These are phyloP conservation scores for Notiomystis cincta DNA, from an alignment of 2,113 vertebrate genomes.

Conservation along the genomic window DNA sequence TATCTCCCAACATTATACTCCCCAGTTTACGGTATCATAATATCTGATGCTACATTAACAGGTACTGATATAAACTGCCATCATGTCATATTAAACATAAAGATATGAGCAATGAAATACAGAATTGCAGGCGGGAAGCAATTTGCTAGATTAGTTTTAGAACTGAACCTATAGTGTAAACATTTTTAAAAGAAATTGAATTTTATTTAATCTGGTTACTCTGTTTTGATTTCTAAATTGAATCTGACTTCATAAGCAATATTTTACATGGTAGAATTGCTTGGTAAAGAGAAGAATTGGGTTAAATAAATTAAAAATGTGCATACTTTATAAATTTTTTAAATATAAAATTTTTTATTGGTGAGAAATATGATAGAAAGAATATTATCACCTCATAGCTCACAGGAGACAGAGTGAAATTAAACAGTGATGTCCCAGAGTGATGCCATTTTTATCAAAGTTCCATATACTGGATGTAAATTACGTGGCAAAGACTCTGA, in stretches of 20 bases:
- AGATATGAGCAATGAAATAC: slow-evolving; percentile 56
- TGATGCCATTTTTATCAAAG: background rate
- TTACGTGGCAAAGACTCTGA: background rate
- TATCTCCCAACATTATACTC: slow-evolving; percentile 56
- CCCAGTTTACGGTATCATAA: slow-evolving; percentile 50
- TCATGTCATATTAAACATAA: slow-evolving; percentile 54
- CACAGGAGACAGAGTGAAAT: background rate
- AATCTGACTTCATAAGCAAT: background rate
- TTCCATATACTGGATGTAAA: background rate
- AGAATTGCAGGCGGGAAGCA: slow-evolving; percentile 18
- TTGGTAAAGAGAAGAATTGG: background rate
- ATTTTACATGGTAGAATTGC: background rate
- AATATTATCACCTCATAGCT: background rate
- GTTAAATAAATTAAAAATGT: background rate
- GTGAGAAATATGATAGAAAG: background rate
- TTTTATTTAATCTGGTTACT: slow-evolving; percentile 53
- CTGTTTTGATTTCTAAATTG: slow-evolving; percentile 16
- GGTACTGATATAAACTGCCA: slow-evolving; percentile 51
- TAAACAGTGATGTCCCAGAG: background rate
- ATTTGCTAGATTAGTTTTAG: slow-evolving; percentile 58
- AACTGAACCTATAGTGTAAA: slow-evolving; percentile 21
- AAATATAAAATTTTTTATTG: background rate
- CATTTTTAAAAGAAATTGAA: slow-evolving; percentile 33
- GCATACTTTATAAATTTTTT: background rate
- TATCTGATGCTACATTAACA: slow-evolving; percentile 50